Base-by-base conservation (phyloP, 2,888 invertebrate species). In the Sericinus montela region DNA sequence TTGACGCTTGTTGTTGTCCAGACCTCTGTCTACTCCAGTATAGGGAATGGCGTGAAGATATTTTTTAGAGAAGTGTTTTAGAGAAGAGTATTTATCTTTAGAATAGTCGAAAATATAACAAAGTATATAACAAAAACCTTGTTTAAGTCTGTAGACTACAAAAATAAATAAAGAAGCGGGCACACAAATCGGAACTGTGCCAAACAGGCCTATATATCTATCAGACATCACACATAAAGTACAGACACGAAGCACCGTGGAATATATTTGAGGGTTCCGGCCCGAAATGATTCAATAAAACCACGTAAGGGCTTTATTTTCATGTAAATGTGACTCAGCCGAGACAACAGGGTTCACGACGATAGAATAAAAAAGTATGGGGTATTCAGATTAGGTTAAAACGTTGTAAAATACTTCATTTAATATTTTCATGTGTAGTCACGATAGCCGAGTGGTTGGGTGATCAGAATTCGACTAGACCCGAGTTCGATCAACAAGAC, bases 211-310 rank as follows among this genome's bases (percentile, higher is more conserved):
- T 45, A 54, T 53, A 54, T 54, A 45, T 55, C 48, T 38, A 34
- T 28, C 46, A 51, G 48, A 47, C 42, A 14, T 40, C 48, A 36
- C 45, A 28, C 55, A 55, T 55, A 55, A 55, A 54, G 45, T 51
- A 51, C 52, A 54, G 52, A 32, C 38, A n/a, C n/a, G n/a, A n/a
- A n/a, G n/a, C n/a, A n/a, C 48, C 40, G 48, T 36, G 25, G 43
- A 48, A 43, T 49, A 23, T 32, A 47, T 46, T 25, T 29, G 28
- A 49, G 52, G 53, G 44, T 36, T 39, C 54, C 52, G 42, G 25
- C 42, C 43, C 36, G 52, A 54, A 66, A 65, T 57, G 65, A 63
- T 64, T 63, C 72, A 65, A 72, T 70, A 72, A 69, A 60, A 58
- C 63, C 54, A 41, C 56, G 48, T 56, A 49, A 51, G 53, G 45